Evolutionary conservation across 1,140 invertebrate genomes (phyloP).

Genomic region (Vanessa atalanta): DNA sequence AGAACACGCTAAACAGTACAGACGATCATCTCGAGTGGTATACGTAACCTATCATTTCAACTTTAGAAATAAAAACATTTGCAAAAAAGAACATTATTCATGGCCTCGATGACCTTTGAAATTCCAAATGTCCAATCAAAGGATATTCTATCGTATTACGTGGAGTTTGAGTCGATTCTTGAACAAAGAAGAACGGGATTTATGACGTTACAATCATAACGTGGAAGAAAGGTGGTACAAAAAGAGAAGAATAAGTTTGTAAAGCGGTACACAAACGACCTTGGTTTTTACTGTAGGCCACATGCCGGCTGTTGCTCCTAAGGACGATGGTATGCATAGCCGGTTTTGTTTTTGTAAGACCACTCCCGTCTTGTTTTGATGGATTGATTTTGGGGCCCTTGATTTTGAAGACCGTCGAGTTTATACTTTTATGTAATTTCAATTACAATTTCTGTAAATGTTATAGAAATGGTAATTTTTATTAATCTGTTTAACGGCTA

Average conservation of each 20-base stretch:
- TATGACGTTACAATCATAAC: conserved; percentile 45
- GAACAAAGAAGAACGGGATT: conserved; percentile 1
- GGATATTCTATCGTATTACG: conserved; percentile 28
- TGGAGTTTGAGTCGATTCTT: conserved; percentile 35
- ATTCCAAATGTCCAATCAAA: conserved; percentile 51
- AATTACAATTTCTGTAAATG: conserved; percentile 15
- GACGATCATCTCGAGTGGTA: conserved; percentile 19
- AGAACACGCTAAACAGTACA: conserved; percentile 35
- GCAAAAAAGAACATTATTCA: conserved; percentile 70
- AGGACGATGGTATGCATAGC: conserved; percentile 44
- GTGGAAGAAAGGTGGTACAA: conserved; percentile 68
- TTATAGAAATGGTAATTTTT: not conserved
- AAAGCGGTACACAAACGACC: conserved; percentile 72
- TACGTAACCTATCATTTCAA: conserved; percentile 59
- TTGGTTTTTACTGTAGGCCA: conserved; percentile 75
- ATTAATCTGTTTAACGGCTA: not conserved
- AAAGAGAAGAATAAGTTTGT: conserved; percentile 65
- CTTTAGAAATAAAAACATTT: conserved; percentile 57
- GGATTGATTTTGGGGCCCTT: conserved; percentile 50
- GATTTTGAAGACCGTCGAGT: conserved; percentile 28
- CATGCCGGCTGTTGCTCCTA: conserved; percentile 66
- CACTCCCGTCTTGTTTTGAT: conserved; percentile 39
- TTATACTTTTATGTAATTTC: conserved; percentile 18
- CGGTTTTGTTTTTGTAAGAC: conserved; percentile 46
- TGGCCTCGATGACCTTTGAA: conserved; percentile 68